These are phyloP conservation scores for Botia kubotai DNA, from an alignment of 2,797 vertebrate genomes.

Conservation along the genomic window DNA sequence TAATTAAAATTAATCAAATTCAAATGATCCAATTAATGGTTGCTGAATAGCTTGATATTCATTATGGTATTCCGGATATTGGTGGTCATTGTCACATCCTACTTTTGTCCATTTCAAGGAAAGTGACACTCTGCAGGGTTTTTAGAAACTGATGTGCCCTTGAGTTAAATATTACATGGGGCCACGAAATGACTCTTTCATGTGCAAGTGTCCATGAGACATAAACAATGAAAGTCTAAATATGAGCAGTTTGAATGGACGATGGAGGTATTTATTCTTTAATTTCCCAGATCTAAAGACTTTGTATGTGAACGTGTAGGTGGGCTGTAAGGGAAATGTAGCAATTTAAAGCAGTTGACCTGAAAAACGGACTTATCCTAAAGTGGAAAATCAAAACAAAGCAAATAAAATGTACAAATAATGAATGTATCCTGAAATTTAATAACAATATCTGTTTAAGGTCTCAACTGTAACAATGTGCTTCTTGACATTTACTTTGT, in stretches of 20 bases:
- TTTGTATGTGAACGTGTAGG: conserved; percentile 9
- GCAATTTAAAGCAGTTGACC: not conserved
- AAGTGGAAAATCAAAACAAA: no score
- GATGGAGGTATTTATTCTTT: conserved; percentile 2
- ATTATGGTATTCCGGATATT: not conserved
- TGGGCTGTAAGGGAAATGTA: not conserved
- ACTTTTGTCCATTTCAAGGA: not conserved
- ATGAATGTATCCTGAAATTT: no score
- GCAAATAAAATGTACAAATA: no score
- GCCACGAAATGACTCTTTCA: not conserved
- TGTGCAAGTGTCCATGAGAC: conserved; percentile 5
- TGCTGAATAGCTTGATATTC: not conserved
- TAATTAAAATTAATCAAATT: not conserved
- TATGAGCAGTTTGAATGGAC: not conserved
- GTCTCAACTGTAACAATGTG: no score
- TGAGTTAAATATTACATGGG: not conserved
- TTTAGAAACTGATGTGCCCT: not conserved
- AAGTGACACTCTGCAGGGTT: conserved; percentile 5
- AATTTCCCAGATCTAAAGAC: not conserved
- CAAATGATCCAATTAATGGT: not conserved
- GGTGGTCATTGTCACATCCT: conserved; percentile 7
- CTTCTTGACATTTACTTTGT: no score
- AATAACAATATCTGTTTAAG: not conserved
- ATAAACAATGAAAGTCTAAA: conserved; percentile 8
- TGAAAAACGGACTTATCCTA: not conserved